These are phyloP conservation scores for Trachops cirrhosus DNA, from an alignment of 2,797 vertebrate genomes.

Conservation along the genomic window DNA sequence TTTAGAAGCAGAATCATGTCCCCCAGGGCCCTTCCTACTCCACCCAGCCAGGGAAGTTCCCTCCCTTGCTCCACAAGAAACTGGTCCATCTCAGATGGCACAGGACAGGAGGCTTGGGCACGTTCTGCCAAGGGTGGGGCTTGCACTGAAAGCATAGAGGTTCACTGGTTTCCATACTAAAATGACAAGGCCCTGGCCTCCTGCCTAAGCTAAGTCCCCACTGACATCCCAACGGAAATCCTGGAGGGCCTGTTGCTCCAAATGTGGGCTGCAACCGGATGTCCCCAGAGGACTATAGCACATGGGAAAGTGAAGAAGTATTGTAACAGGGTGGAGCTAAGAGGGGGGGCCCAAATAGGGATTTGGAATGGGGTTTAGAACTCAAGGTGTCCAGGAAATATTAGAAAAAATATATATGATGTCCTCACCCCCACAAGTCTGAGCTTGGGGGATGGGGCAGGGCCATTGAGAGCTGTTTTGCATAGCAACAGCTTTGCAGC, in stretches of 20 bases:
- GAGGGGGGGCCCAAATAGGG: no score
- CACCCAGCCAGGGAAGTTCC: background rate
- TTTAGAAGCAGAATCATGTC: fast-evolving
- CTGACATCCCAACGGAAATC: background rate
- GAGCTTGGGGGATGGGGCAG: no score
- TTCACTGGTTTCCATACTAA: no score
- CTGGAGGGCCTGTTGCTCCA: background rate
- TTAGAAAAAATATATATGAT: no score
- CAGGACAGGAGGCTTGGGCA: background rate
- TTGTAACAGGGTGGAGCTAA: no score
- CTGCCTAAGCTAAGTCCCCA: no score
- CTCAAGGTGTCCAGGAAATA: no score
- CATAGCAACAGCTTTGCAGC: no score
- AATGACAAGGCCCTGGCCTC: background rate
- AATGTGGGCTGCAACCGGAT: background rate
- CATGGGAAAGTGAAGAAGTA: background rate
- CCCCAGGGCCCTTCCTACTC: background rate
- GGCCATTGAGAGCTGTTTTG: no score
- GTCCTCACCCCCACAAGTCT: no score
- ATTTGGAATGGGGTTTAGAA: no score
- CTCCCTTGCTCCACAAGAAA: background rate
- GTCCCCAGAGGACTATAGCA: background rate
- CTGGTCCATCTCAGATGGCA: background rate
- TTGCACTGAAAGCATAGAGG: background rate
- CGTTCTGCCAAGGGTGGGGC: no score